These are phyloP conservation scores for Ranitomeya imitator DNA, from an alignment of 2,113 vertebrate genomes.

Conservation along the genomic window DNA sequence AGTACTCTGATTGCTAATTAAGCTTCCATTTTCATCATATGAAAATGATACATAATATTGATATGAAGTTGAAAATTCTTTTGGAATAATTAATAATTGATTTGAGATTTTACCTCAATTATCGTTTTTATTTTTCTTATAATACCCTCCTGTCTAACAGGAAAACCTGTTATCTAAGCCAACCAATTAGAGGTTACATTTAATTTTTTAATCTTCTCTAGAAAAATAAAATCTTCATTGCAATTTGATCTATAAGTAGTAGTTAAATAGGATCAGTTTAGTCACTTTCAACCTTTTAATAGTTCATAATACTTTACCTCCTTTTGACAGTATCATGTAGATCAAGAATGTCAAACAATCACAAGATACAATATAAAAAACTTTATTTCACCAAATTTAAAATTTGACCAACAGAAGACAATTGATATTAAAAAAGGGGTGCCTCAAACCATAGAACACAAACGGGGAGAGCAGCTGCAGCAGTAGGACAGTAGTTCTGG, in stretches of 20 bases:
- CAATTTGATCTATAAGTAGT: neutral
- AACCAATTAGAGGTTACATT: neutral
- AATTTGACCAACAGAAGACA: no score
- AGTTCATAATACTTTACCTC: no score
- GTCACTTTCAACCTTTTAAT: no score
- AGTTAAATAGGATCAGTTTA: no score
- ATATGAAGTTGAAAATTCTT: neutral
- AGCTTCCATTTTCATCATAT: conserved; percentile 26
- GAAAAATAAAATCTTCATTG: neutral
- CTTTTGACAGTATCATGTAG: no score
- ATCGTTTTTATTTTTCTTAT: neutral
- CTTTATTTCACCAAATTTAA: no score
- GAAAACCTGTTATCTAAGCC: neutral
- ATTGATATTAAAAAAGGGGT: no score
- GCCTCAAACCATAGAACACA: no score
- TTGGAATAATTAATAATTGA: neutral
- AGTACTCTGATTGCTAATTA: conserved; percentile 45
- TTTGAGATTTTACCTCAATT: neutral
- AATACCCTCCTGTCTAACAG: neutral
- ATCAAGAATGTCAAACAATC: no score
- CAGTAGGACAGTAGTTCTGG: no score
- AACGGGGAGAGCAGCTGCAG: no score
- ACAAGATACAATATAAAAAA: no score
- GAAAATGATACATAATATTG: conserved; percentile 29
- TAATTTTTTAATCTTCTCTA: neutral